Base-by-base conservation (phyloP, 2,113 vertebrate species). In the Edolisoma coerulescens region DNA sequence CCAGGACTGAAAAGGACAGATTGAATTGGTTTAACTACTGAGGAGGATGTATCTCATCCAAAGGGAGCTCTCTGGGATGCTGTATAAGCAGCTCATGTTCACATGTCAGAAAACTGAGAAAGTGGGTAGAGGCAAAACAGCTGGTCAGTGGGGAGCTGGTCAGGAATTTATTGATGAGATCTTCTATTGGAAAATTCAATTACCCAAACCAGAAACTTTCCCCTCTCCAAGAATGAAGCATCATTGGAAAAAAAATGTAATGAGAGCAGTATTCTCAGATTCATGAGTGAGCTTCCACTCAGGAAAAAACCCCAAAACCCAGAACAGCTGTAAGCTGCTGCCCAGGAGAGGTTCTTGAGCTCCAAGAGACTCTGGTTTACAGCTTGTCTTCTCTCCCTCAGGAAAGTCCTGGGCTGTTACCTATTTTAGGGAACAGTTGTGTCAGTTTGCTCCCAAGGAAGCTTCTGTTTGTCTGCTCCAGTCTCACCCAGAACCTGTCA, bases 251-350 rank as follows among this genome's bases (percentile, higher is more conserved):
- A 75, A 65, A 47, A 42, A 45, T 22, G 8, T 15, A 23, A 20
- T 49, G 33, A 44, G 22, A 96, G 50, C 26, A 61, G 63, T 13
- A 27, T n/a, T 52, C 35, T 77, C 2, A 2, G 26, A 37, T 59
- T 87, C 42, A 61, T 10, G 35, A 76, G n/a, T 24, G 32, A 87
- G 37, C 21, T 56, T 78, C 45, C 23, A 37, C 71, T 42, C 18
- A 21, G 19, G 10, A 13, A 70, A 57, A 64, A 39, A 2, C 0
- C 0, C 0, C 2, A 9, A 17, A 56, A 6, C 5, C n/a, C 44
- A 41, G 9, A 50, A 27, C 0, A 53, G 41, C 17, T 56, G 33
- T 13, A 33, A 80, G 26, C 12, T 77, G 45, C 45, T 81, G 26
- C 42, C 11, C 50, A 26, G 24, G 18, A 74, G 32, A 73, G 19